Evolutionary conservation across 1,140 invertebrate species (phyloP).

Genomic region (Drosophila sturtevanti): DNA sequence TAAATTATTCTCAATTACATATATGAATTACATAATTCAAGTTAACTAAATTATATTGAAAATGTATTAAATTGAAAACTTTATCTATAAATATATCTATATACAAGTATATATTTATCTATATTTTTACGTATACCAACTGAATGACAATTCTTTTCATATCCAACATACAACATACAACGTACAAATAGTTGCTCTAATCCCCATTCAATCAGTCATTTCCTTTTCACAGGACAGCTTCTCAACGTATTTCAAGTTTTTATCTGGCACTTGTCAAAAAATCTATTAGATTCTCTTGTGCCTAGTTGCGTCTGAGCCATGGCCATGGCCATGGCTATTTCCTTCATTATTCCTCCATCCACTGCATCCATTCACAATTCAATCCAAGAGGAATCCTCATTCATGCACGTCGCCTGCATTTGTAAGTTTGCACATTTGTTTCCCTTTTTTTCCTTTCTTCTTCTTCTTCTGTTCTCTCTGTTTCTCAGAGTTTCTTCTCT

Average conservation of each 20-base stretch:
- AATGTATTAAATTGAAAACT: background rate
- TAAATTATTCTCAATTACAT: too few species aligned
- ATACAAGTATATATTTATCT: background rate
- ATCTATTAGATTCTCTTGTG: slow-evolving; percentile 63
- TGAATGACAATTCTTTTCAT: background rate
- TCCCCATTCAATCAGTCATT: slow-evolving; percentile 37
- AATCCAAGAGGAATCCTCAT: background rate
- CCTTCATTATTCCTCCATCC: background rate
- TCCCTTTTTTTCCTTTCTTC: slow-evolving; percentile 37
- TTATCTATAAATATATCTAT: background rate
- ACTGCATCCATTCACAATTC: slow-evolving; percentile 45
- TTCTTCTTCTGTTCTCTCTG: background rate
- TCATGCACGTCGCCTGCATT: slow-evolving; percentile 75
- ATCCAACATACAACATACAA: too few species aligned
- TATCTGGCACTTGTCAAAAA: slow-evolving; percentile 48
- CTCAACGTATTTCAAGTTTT: slow-evolving; percentile 42
- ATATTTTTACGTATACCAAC: too few species aligned
- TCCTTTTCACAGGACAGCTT: slow-evolving; percentile 50
- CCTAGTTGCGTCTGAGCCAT: too few species aligned
- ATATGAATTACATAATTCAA: too few species aligned
- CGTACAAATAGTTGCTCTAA: background rate
- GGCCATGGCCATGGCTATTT: background rate
- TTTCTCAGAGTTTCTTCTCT: slow-evolving; percentile 7
- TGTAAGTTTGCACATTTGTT: slow-evolving; percentile 79
- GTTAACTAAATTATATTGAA: background rate